Base-by-base conservation (phyloP, 2,113 vertebrate genomes). In the Tachysurus vachellii region DNA sequence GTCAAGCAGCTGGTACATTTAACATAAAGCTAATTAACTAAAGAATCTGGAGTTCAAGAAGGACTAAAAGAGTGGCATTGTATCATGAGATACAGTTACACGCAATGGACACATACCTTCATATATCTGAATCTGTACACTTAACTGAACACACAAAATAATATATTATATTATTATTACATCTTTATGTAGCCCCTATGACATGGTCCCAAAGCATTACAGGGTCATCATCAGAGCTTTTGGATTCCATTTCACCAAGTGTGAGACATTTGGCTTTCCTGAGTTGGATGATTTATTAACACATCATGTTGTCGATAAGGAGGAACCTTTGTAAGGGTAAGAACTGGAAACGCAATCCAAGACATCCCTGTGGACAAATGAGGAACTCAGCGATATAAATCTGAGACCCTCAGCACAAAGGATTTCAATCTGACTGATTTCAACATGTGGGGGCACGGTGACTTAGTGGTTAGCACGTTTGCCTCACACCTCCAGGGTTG, bases 251-350 rank as follows among this genome's bases (percentile, higher is more conserved):
- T 81, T 19, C 50, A 31, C 26, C n/a, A 56, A 79, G 5, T 17
- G 76, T 10, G 50, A 5, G 54, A 28, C 76, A 17, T 80, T 80
- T 57, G 16, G 36, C 9, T 59, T 80, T 21, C 53, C 11, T 57
- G 17, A 80, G 57, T 56, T 81, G 79, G 79, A 81, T 21, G 42
- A 61, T 21, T 81, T 36, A 61, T 59, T 61, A 81, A 61, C 53
- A 5, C 36, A 19, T 6, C 19, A 19, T 11, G 53, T 13, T 44
- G 56, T 81, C 56, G 2, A 56, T 56, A 81, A 42, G 79, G 79
- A 81, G 79, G 56, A 14, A 59, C 61, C 54, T 14, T 13, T 59
- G 11, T 12, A 61, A 3, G 79, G 44, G 31, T 26, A 44, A 9
- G 21, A 61, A 44, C 3, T 44, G 21, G 36, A 81, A 81, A 80